phyloP scores from a whole-genome alignment of 2,888 invertebrate species.

The Proisotoma minuta region DNA sequence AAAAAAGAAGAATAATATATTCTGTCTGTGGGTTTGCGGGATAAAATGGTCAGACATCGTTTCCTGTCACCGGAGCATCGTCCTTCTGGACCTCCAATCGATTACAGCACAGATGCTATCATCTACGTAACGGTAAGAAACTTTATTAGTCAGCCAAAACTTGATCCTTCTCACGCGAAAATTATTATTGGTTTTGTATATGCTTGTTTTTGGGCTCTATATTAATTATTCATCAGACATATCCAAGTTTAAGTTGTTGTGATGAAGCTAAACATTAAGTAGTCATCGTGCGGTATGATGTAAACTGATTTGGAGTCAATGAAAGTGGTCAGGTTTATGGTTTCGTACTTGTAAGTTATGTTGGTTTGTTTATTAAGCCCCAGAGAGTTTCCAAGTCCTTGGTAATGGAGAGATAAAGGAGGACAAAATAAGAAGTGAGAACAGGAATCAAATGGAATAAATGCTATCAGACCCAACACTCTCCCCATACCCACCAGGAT shows the following conservation, averaged over 20 bases:
- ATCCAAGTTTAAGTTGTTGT: too few relatives aligned
- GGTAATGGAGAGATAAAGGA: neutral
- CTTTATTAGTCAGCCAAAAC: too few relatives aligned
- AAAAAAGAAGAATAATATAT: neutral
- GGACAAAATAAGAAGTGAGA: neutral
- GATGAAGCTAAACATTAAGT: too few relatives aligned
- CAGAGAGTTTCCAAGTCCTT: neutral
- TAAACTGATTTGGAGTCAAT: too few relatives aligned
- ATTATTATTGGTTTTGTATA: too few relatives aligned
- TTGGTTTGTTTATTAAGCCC: neutral
- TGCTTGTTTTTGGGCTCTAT: too few relatives aligned
- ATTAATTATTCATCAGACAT: too few relatives aligned
- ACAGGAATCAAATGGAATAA: neutral
- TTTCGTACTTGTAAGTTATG: too few relatives aligned
- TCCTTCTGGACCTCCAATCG: conserved; percentile 45
- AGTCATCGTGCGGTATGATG: too few relatives aligned
- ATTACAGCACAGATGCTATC: conserved; percentile 50
- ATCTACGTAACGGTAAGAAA: conserved; percentile 49
- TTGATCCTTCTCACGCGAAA: too few relatives aligned
- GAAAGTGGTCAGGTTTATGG: too few relatives aligned
- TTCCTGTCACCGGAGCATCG: conserved; percentile 40
- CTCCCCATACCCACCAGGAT: too few relatives aligned
- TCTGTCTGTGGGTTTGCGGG: neutral
- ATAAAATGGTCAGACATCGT: conserved; percentile 45
- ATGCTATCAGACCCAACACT: neutral